Conservation (phyloP, 2,113 vertebrate genomes). For the Atrichornis clamosus region DNA sequence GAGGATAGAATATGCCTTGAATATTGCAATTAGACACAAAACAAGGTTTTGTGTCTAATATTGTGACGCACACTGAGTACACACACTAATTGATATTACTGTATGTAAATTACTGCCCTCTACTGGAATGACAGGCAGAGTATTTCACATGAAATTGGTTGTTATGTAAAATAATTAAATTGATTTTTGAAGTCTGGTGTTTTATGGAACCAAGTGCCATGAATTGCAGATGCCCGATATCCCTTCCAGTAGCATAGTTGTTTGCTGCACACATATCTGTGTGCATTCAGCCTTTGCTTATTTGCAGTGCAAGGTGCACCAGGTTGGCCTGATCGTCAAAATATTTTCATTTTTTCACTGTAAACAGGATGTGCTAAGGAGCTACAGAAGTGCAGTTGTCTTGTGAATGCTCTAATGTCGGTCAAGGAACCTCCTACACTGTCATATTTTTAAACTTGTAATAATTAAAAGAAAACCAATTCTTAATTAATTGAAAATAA, state of each 20-base stretch:
- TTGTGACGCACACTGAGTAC: fast-evolving
- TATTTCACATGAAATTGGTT: background rate
- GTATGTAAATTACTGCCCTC: slow-evolving; percentile 55
- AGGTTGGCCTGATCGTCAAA: background rate
- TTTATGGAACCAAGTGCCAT: background rate
- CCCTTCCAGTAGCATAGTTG: background rate
- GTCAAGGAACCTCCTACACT: background rate
- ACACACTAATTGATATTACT: background rate
- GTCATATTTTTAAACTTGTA: background rate
- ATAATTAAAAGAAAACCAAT: background rate
- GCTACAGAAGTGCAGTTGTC: background rate
- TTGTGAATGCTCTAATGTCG: background rate
- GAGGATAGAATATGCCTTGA: background rate
- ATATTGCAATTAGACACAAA: background rate
- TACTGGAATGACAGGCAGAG: background rate
- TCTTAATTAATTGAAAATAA: background rate
- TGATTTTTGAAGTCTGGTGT: background rate
- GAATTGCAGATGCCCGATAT: background rate
- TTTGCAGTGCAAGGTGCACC: background rate
- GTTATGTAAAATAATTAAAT: background rate
- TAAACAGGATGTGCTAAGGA: background rate
- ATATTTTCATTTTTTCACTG: background rate
- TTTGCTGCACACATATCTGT: background rate
- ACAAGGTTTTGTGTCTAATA: background rate
- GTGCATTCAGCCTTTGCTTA: background rate